Percentiles rank a stretch among this genome's conserved stretches.
phyloP scores from a whole-genome alignment of 2,888 invertebrate genomes.

The Cantharis rustica region DNA sequence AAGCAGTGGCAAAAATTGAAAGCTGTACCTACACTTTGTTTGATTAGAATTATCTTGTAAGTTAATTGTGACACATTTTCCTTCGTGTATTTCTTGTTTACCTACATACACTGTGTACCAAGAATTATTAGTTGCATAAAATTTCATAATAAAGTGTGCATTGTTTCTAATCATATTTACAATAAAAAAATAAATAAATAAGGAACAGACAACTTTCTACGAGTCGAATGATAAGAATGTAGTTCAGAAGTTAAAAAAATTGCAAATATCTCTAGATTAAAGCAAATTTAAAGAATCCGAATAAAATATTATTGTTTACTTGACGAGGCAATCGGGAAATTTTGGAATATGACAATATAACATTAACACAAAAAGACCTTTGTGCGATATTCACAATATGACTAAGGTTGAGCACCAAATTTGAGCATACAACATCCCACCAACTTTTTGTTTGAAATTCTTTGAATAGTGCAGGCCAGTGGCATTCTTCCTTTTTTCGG shows the following conservation, averaged over 20 bases:
- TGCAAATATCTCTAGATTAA: not conserved
- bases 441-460: constrained; percentile 28
- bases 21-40: constrained; percentile 38
- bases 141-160: not conserved
- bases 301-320: not conserved
- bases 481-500: constrained; percentile 33
- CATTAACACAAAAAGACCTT: not conserved
- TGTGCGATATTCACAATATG: not conserved
- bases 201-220: not conserved
- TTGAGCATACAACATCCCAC: constrained; percentile 15
- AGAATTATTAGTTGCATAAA: not conserved
- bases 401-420: constrained; percentile 10
- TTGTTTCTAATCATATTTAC: not conserved
- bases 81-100: constrained; percentile 29
- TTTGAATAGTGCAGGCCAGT: constrained; percentile 20
- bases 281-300: not conserved
- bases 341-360: not conserved
- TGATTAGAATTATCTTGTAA: constrained; percentile 44
- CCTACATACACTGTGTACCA: not conserved
- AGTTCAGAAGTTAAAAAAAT: not conserved
- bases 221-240: not conserved
- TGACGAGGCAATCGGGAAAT: not conserved
- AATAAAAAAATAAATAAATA: not conserved
- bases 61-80: constrained; percentile 16
- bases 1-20: constrained; percentile 18